Conservation (phyloP, 2,888 invertebrate genomes). For the Meiosimyza platycephala region DNA sequence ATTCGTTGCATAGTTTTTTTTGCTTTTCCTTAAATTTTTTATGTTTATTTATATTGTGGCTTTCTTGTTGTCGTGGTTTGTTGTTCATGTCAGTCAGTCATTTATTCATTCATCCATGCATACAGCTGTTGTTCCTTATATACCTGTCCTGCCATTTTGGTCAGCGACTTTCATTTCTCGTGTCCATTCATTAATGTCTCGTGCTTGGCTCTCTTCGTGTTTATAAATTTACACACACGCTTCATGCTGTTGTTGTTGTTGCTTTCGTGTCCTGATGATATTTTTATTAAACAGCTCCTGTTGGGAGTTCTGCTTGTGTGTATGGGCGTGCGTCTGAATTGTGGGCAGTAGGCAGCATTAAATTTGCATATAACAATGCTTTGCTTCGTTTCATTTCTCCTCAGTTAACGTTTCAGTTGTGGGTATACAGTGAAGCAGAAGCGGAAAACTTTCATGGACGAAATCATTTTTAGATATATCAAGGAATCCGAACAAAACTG, state of each 20-base stretch:
- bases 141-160: not conserved
- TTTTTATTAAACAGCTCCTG: not conserved
- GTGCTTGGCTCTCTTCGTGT: too few relatives aligned
- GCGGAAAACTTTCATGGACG: too few relatives aligned
- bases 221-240: not conserved
- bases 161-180: too few relatives aligned
- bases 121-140: not conserved
- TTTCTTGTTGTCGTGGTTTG: not conserved
- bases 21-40: not conserved
- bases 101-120: not conserved
- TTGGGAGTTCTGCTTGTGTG: not conserved
- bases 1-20: too few relatives aligned
- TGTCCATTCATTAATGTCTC: too few relatives aligned
- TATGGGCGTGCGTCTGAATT: not conserved
- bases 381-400: not conserved
- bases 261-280: not conserved
- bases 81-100: constrained; percentile 1
- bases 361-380: constrained; percentile 39
- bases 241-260: not conserved
- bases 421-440: too few relatives aligned
- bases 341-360: constrained; percentile 4
- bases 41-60: not conserved
- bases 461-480: too few relatives aligned
- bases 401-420: too few relatives aligned
- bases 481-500: too few relatives aligned